A percentile compares a stretch with the other conserved stretches of the same genome.
Evolutionary conservation across 2,888 invertebrate genomes (phyloP).

Genomic region (Eilema depressum): DNA sequence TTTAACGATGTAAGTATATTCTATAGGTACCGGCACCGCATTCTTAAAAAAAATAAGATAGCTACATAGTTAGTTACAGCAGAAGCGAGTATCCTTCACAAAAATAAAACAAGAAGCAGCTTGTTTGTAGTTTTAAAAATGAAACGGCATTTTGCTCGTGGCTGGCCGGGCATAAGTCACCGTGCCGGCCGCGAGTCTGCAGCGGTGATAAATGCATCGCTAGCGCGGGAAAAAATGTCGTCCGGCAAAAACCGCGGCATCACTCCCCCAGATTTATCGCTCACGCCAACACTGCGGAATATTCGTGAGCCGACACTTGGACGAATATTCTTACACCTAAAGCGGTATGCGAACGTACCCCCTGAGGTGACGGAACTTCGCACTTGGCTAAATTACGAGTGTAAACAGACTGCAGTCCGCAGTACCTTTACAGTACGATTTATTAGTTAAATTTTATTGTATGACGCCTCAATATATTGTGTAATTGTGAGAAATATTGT

Average conservation of each 20-base stretch:
- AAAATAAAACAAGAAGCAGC: conserved; percentile 51
- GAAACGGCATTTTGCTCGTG: conserved; percentile 56
- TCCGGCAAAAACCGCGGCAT: conserved; percentile 81
- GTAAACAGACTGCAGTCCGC: conserved; percentile 59
- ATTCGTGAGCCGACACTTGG: conserved; percentile 74
- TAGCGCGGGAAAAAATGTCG: conserved; percentile 87
- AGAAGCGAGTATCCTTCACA: conserved; percentile 26
- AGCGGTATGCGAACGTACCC: conserved; percentile 77
- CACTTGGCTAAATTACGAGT: conserved; percentile 84
- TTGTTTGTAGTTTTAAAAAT: conserved; percentile 59
- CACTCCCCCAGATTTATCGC: conserved; percentile 83
- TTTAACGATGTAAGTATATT: neutral
- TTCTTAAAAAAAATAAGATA: conserved; percentile 28
- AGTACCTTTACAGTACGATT: conserved; percentile 57
- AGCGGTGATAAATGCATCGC: conserved; percentile 79
- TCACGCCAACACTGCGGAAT: conserved; percentile 76
- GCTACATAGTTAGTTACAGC: conserved; percentile 32
- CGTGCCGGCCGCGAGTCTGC: conserved; percentile 55
- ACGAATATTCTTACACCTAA: conserved; percentile 78
- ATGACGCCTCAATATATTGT: conserved; percentile 44
- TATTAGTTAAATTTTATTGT: conserved; percentile 53
- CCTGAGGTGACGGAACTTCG: conserved; percentile 85
- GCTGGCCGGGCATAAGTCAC: conserved; percentile 77
- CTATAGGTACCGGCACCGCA: neutral
- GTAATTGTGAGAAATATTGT: conserved; percentile 44